Base-by-base conservation (phyloP, 2,113 vertebrate species). In the Haemorhous mexicanus region DNA sequence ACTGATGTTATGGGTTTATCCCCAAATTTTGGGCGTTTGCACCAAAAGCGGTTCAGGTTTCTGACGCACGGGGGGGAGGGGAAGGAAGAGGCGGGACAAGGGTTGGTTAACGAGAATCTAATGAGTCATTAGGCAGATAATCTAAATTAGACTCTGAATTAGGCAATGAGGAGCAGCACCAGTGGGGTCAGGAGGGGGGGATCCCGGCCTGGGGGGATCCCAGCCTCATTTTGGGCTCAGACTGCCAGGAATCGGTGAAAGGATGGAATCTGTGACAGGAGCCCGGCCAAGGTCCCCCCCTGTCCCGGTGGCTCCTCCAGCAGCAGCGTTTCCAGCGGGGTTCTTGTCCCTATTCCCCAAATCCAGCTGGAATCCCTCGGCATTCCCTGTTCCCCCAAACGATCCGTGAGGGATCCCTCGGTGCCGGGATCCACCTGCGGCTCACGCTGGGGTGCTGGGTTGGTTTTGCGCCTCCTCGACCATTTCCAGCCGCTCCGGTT, bases 181-280 rank as follows among this genome's bases (percentile, higher is more conserved):
- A 24, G 33, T 30, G 9, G 44, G 56, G 26, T 8, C 67, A 3
- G 59, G 28, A 33, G 69, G 58, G 49, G 28, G 43, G 44, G n/a
- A 24, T 43, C 46, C 37, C 8, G 37, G 56, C 13, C 24, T 1
- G 19, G 22, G 28, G 43, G 44, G n/a, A 24, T 43, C 46, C 37
- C 8, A 32, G 56, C 13, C 24, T 3, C 21, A 0, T 7, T 27
- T 15, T 3, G 69, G 69, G 43, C 43, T 58, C 20, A 11, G 0
- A 26, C 4, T 21, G 13, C 82, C 62, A 1, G 21, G 2, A 67
- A 67, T 67, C 1, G 7, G 50, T 3, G 26, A 24, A 43, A 61
- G 0, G 6, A 3, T 10, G 46, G 55, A 7, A 39, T 24, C 8
- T 0, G 0, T 1, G n/a, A 4, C 0, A 4, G 9, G 20, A 53